phyloP scores from a whole-genome alignment of 2,888 invertebrate species.

The Margaritifera margaritifera region DNA sequence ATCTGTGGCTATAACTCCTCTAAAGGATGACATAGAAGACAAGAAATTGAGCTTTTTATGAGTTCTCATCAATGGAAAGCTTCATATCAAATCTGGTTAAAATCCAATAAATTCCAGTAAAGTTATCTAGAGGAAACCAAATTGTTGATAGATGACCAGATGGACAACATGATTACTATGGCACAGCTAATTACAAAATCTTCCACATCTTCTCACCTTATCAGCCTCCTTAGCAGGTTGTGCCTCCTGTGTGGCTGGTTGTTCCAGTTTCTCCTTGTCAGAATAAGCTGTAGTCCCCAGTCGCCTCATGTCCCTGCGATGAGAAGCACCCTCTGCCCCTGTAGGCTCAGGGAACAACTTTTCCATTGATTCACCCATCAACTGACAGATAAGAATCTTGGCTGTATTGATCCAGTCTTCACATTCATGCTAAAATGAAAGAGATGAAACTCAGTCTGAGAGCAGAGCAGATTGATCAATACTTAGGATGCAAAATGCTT shows the following conservation, averaged over 20 bases:
- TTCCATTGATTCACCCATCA: slow-evolving; percentile 57
- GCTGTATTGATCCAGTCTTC: slow-evolving; percentile 69
- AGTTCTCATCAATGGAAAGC: no score
- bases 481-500: background rate
- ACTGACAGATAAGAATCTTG: slow-evolving; percentile 63
- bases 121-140: no score
- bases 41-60: no score
- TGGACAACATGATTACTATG: no score
- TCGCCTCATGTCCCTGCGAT: background rate
- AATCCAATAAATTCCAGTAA: no score
- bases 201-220: slow-evolving; percentile 6
- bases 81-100: no score
- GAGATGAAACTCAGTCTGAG: background rate
- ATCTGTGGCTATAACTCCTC: no score
- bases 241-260: slow-evolving; percentile 15
- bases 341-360: slow-evolving; percentile 43
- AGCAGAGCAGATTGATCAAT: background rate
- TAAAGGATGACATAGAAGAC: no score
- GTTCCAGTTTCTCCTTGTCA: slow-evolving; percentile 34
- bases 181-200: background rate
- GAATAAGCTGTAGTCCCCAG: slow-evolving; percentile 13
- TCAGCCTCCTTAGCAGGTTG: slow-evolving; percentile 14
- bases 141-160: no score
- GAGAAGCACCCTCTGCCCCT: background rate
- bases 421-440: slow-evolving; percentile 60